phyloP scores from a whole-genome alignment of 2,888 invertebrate species.

The Pristionchus mayeri region DNA sequence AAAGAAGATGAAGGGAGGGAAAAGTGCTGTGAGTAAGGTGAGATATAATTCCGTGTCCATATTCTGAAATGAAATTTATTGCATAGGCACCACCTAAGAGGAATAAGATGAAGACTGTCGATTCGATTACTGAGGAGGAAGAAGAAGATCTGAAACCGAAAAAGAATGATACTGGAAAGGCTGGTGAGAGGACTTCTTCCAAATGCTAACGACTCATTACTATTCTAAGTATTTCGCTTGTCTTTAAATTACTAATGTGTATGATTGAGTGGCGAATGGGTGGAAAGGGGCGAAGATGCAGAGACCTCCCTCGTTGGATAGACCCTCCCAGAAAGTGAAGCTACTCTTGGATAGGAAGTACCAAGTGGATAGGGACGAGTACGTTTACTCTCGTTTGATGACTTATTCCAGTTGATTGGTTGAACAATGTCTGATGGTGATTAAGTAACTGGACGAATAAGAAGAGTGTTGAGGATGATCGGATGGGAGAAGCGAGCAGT shows the following conservation, averaged over 20 bases:
- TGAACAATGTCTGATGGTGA: not conserved
- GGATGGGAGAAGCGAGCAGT: slow-evolving; percentile 22
- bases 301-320: not conserved
- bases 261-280: not conserved
- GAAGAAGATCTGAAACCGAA: not conserved
- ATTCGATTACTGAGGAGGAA: slow-evolving; percentile 1
- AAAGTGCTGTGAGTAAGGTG: not conserved
- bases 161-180: not conserved
- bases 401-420: too few species aligned
- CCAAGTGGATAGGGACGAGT: slow-evolving; percentile 31
- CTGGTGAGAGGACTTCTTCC: slow-evolving; percentile 9
- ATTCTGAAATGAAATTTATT: not conserved
- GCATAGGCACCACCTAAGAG: not conserved
- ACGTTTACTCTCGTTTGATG: not conserved
- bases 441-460: not conserved
- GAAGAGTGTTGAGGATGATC: slow-evolving; percentile 1
- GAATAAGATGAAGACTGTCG: not conserved
- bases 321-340: slow-evolving; percentile 1
- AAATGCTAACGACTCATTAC: too few species aligned
- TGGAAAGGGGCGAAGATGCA: not conserved
- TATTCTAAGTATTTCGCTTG: too few species aligned
- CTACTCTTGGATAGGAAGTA: not conserved
- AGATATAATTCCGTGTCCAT: not conserved
- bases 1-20: not conserved
- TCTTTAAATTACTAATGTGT: too few species aligned